Evolutionary conservation across 2,113 vertebrate genomes (phyloP), one percentile per base, ranked within the genome.

Genomic region (Prochilodus magdalenae): DNA sequence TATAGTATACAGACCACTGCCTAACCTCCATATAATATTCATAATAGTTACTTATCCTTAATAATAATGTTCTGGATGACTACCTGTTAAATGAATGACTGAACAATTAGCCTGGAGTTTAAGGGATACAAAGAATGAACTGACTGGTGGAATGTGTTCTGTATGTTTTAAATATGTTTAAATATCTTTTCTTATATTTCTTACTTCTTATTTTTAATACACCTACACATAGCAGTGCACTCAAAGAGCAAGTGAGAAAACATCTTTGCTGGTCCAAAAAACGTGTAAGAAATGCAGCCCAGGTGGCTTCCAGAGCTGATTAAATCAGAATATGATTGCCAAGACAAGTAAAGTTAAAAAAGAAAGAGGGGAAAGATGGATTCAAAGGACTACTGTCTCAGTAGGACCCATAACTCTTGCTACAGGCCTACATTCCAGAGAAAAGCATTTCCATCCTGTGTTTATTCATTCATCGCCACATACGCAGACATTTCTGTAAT

Each of bases 361-460:
- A 49, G 66, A 63, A 33, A 20, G 10, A 59, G 53, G n/a, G 74
- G 60, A 40, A 49, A 36, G 27, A 47, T 20, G 79, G 36, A 66
- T 59, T 63, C 24, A 49, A 33, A 3, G 73, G 12, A 67, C 27
- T 51, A 27, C 27, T 67, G 51, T 44, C 49, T 55, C 62, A 59
- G 14, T 57, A 22, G 77, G 69, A 55, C 30, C 44, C 57, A 27
- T 53, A 70, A 71, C 53, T 30, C 57, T 44, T 51, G 62, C 71
- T 51, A 27, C 60, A 30, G 24, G 29, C n/a, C 20, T 18, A 51
- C 40, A 40, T 72, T 66, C 47, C 55, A 30, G 36, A 69, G 73
- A 86, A 65, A 75, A 70, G 71, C 79, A 82, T 40, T 74, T 73
- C 44, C 57, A 44, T 84, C 72, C 79, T 75, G 65, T 82, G 51